Percentiles rank a stretch among this genome's conserved stretches.
Conservation (phyloP, 2,797 vertebrate species). For the Peromyscus eremicus region DNA sequence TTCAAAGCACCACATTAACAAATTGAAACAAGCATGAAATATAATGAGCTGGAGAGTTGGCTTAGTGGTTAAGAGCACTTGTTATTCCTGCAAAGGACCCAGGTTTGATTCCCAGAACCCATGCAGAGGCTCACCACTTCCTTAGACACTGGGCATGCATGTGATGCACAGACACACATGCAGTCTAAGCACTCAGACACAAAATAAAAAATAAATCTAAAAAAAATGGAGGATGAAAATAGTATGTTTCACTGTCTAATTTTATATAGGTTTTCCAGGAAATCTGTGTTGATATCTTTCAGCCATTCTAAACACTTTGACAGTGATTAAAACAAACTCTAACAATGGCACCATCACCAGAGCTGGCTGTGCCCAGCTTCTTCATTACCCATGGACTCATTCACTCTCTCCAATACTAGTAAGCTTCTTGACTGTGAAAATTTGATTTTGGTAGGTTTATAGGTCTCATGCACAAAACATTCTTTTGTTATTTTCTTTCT, state of each 20-base stretch:
- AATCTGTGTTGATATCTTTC: fast-evolving
- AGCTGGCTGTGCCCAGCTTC: fast-evolving
- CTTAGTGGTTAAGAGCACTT: background rate
- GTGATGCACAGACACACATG: background rate
- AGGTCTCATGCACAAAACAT: background rate
- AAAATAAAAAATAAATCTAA: background rate
- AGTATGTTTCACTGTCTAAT: fast-evolving
- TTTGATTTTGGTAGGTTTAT: constrained; percentile 37
- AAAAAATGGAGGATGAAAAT: background rate
- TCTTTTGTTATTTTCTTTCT: constrained; percentile 53
- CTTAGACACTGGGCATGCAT: background rate
- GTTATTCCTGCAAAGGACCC: background rate
- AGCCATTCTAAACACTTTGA: fast-evolving
- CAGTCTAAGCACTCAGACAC: background rate
- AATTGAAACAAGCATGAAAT: background rate
- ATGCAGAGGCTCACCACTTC: background rate
- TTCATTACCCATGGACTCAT: background rate
- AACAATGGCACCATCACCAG: fast-evolving
- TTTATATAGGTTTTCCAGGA: fast-evolving
- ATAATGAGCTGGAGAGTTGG: background rate
- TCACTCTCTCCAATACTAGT: background rate
- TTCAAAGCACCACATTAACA: background rate
- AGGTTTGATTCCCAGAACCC: background rate
- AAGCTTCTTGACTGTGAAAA: background rate
- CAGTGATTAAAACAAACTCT: fast-evolving